Evolutionary conservation across 2,113 vertebrate genomes (phyloP).

Genomic region (Gambusia affinis): DNA sequence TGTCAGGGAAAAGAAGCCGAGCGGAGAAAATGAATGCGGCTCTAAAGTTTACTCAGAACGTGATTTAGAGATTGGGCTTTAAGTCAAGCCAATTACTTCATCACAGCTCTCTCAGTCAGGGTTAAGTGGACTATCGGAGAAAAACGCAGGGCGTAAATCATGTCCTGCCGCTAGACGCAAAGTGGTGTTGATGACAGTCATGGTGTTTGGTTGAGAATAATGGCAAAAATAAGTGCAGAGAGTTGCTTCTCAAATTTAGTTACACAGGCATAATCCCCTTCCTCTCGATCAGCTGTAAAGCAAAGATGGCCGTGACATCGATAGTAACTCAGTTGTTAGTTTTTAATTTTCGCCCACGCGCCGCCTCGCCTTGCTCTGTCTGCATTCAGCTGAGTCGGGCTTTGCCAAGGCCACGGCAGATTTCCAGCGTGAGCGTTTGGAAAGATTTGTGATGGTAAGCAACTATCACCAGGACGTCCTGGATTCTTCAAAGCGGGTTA

Average conservation of each 20-base stretch:
- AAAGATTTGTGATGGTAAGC: conserved; percentile 37
- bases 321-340: conserved; percentile 15
- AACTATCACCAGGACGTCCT: conserved; percentile 50
- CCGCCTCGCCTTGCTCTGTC: neutral
- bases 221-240: conserved; percentile 21
- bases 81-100: conserved; percentile 64
- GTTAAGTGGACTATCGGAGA: conserved; percentile 61
- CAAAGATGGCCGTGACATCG: neutral
- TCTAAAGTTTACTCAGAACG: conserved; percentile 4
- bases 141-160: conserved; percentile 43
- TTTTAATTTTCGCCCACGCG: neutral
- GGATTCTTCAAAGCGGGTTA: conserved; percentile 65
- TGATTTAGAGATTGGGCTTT: conserved; percentile 63
- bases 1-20: conserved; percentile 20
- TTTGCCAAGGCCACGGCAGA: conserved; percentile 4
- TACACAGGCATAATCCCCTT: conserved; percentile 37
- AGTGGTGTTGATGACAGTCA: conserved; percentile 33
- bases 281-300: conserved; percentile 15
- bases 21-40: neutral
- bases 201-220: conserved; percentile 1
- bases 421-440: conserved; percentile 18
- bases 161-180: conserved; percentile 14
- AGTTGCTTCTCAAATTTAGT: conserved; percentile 28
- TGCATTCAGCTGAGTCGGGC: neutral
- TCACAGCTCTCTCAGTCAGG: conserved; percentile 50